Base-by-base conservation (phyloP, 1,140 invertebrate genomes). In the Leptinotarsa texana region DNA sequence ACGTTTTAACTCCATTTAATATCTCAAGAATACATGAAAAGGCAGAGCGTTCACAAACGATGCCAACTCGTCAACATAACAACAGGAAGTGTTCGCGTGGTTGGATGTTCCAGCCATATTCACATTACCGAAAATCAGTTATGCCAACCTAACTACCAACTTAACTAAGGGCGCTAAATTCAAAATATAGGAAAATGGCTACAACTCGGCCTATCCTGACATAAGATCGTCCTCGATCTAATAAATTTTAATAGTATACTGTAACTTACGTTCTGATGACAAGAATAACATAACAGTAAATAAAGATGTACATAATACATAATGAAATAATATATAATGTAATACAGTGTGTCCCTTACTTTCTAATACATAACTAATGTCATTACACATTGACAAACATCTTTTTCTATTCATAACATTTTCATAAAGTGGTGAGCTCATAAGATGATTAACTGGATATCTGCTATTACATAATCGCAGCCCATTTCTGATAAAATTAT, bases 171-270 rank as follows among this genome's bases (percentile, higher is more conserved):
- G 62, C 62, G 62, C 62, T 18, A 13, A 17, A 63, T 21, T 63
- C 62, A 33, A 33, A 33, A 6, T 33, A 33, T 33, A 33, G 27
- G 27, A 57, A 71, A 57, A 71, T 15, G 8, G 21, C 48, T 71
- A 71, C 69, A 71, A 49, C 51, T 62, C 69, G 69, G 69, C 69
- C 48, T 57, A 18, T 57, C 51, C 69, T 71, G 69, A 71, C 69
- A 61, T 57, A 11, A 51, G 51, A 71, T 71, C 69, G 69, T 61
- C 69, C 49, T 61, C 48, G 69, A 22, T 61, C 13, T 49, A 70
- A 33, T 2, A n/a, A 70, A 49, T 70, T 57, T 48, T 68, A 3
- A 68, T 42, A 70, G 15, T 22, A 51, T 70, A 48, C 17, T 18
- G 15, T 18, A 48, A n/a, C 68, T 18, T 70, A 70, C 1, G 13